These are phyloP conservation scores for Colletes collaris DNA, from an alignment of 2,888 invertebrate species.

Conservation along the genomic window DNA sequence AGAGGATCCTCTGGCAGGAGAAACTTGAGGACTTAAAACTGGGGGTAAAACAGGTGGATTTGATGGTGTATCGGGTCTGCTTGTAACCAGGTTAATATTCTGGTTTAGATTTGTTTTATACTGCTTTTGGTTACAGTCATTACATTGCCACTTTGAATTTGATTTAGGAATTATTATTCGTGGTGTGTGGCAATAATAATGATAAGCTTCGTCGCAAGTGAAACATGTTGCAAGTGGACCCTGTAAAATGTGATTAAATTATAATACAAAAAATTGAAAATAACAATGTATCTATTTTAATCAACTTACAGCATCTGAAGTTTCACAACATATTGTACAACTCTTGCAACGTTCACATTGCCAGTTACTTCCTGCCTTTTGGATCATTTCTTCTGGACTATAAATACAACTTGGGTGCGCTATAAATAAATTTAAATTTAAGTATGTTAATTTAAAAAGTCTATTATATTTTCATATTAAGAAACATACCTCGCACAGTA, in stretches of 20 bases:
- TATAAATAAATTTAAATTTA: slow-evolving; percentile 74
- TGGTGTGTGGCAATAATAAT: slow-evolving; percentile 91
- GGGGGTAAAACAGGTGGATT: slow-evolving; percentile 75
- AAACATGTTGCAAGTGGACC: slow-evolving; percentile 91
- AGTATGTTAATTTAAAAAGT: slow-evolving; percentile 10
- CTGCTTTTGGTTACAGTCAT: slow-evolving; percentile 85
- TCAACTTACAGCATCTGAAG: slow-evolving; percentile 88
- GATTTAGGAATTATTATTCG: slow-evolving; percentile 84
- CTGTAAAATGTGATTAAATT: slow-evolving; percentile 80
- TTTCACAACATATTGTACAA: slow-evolving; percentile 92
- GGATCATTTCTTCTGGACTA: slow-evolving; percentile 86
- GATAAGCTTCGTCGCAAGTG: slow-evolving; percentile 93
- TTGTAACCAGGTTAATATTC: slow-evolving; percentile 57
- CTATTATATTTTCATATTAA: slow-evolving; percentile 36
- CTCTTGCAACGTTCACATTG: slow-evolving; percentile 96
- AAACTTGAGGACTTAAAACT: slow-evolving; percentile 80
- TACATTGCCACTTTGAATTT: slow-evolving; percentile 89
- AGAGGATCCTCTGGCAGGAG: slow-evolving; percentile 75
- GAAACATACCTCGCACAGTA: slow-evolving; percentile 86
- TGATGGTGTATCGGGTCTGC: slow-evolving; percentile 76
- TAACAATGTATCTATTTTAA: background rate
- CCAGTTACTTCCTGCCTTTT: slow-evolving; percentile 90
- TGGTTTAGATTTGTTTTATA: slow-evolving; percentile 67
- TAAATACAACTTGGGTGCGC: slow-evolving; percentile 89
- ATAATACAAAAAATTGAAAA: background rate